Base-by-base conservation (phyloP, 2,888 invertebrate genomes). In the Petrolisthes manimaculis region DNA sequence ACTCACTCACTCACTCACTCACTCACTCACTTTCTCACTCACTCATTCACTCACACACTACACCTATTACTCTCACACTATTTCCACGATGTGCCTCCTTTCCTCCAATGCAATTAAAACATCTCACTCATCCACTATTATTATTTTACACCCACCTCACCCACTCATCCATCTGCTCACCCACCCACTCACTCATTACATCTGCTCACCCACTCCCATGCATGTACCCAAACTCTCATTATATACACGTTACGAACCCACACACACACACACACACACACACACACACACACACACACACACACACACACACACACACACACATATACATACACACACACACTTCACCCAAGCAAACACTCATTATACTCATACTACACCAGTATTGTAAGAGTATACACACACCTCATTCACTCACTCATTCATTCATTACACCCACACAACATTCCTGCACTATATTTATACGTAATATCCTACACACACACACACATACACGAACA, bases 271-370 rank as follows among this genome's bases (percentile, higher is more conserved):
- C 74, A 83, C 71, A 83, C 54, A 79, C 79, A 54, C 54, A 83
- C 71, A 83, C 54, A 79, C 79, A 54, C 54, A 83, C 71, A 83
- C 54, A 79, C 79, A 54, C 54, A 83, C 71, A 83, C 54, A 79
- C 54, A 79, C 54, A 24, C 24, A 61, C 61, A 83, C n/a, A 71
- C 54, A 83, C 74, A 83, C 54, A 79, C 54, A 24, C 24, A 61
- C 61, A 83, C n/a, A 71, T 24, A 83, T 53, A 53, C 51, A 82
- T 69, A 82, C 54, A 83, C 74, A 83, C 71, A 83, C 54, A 79
- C 79, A 54, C 54, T 14, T 6, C 12, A 8, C 55, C 24, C 55
- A 8, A 81, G 5, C 18, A 56, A 61, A 9, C 55, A 80, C 55
- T 4, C 53, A 55, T 9, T 53, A 80, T 55, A 53, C 53, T 54